phyloP scores from a whole-genome alignment of 2,888 invertebrate species.

The Blastobasis adustella region DNA sequence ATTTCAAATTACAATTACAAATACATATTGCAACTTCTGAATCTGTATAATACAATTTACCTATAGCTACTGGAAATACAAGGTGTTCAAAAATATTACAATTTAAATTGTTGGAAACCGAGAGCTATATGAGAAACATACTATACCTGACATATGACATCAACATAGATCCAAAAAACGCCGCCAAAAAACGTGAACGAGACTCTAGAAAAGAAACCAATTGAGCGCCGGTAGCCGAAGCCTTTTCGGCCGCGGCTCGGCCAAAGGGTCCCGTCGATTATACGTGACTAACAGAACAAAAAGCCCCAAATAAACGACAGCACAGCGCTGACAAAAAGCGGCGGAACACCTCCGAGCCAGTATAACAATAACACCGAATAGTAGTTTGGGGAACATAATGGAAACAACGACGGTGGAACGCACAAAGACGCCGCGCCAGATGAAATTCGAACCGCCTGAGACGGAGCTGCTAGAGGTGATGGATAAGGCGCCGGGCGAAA shows the following conservation, averaged over 20 bases:
- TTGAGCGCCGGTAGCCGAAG: slow-evolving; percentile 13
- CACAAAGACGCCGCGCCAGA: slow-evolving; percentile 30
- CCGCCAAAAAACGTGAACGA: too few species aligned
- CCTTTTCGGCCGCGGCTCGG: slow-evolving; percentile 15
- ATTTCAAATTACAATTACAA: too few species aligned
- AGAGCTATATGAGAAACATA: too few species aligned
- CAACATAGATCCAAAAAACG: too few species aligned
- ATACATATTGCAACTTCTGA: too few species aligned
- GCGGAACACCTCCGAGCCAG: slow-evolving; percentile 54
- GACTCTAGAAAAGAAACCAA: too few species aligned
- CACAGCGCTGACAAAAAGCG: slow-evolving; percentile 42
- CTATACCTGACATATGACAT: too few species aligned
- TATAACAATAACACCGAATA: slow-evolving; percentile 59
- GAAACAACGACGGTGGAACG: slow-evolving; percentile 31
- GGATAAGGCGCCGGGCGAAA: too few species aligned
- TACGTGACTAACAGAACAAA: slow-evolving; percentile 39
- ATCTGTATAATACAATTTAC: too few species aligned
- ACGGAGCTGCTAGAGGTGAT: neutral
- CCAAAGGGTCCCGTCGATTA: slow-evolving; percentile 18
- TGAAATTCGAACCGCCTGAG: slow-evolving; percentile 43
- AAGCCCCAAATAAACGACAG: slow-evolving; percentile 47
- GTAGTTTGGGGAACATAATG: slow-evolving; percentile 33
- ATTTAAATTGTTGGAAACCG: too few species aligned
- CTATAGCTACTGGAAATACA: too few species aligned
- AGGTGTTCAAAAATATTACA: too few species aligned